Conservation (phyloP, 2,888 invertebrate genomes). For the Deilephila porcellus region DNA sequence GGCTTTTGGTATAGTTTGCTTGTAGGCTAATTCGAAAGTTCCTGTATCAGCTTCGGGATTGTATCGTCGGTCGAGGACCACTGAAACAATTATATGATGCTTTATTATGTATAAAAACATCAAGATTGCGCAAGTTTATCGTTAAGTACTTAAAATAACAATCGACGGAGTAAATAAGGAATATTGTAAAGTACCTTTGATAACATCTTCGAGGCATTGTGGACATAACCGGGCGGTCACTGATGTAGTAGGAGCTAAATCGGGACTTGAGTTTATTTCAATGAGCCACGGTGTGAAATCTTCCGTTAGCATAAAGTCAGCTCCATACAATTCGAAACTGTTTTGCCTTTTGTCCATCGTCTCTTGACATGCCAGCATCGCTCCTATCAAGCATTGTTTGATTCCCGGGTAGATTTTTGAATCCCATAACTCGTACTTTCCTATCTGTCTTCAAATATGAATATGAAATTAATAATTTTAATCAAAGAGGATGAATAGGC, state of each 20-base stretch:
- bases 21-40: slow-evolving; percentile 91
- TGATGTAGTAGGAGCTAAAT: slow-evolving; percentile 95
- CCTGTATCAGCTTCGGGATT: slow-evolving; percentile 92
- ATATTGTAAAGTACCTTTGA: slow-evolving; percentile 88
- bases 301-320: slow-evolving; percentile 97
- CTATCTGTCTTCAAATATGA: slow-evolving; percentile 86
- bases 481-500: slow-evolving; percentile 12
- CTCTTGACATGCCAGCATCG: slow-evolving; percentile 94
- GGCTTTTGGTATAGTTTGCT: slow-evolving; percentile 90
- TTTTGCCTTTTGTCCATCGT: slow-evolving; percentile 91
- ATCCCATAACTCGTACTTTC: slow-evolving; percentile 92
- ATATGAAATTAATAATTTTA: slow-evolving; percentile 34
- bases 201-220: slow-evolving; percentile 94
- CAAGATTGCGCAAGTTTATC: neutral
- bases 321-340: slow-evolving; percentile 97
- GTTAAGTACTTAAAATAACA: neutral
- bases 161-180: neutral
- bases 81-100: slow-evolving; percentile 77
- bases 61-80: slow-evolving; percentile 89
- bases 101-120: too few species aligned
- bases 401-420: slow-evolving; percentile 95
- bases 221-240: slow-evolving; percentile 95
- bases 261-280: slow-evolving; percentile 97
- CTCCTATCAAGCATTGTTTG: slow-evolving; percentile 90
- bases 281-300: slow-evolving; percentile 96